phyloP scores from a whole-genome alignment of 2,888 invertebrate genomes.

The Cosmia pyralina region DNA sequence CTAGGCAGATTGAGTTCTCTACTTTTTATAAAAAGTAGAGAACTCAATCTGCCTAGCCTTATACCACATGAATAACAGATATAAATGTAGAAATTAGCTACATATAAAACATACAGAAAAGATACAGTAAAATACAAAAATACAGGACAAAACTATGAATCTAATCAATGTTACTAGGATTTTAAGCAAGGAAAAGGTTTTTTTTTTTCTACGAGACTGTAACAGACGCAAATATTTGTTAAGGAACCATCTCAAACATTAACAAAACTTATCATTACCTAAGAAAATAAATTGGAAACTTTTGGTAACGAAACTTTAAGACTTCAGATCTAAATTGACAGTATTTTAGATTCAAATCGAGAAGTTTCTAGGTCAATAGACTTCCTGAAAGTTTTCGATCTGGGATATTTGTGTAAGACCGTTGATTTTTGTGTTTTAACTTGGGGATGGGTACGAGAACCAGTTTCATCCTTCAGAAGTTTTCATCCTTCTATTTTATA shows the following conservation, averaged over 20 bases:
- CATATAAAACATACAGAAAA: too few species aligned
- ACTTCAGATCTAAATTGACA: conserved; percentile 28
- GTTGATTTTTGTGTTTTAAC: conserved; percentile 19
- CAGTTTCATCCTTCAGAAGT: background rate
- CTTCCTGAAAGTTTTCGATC: conserved; percentile 12
- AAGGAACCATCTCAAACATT: conserved; percentile 29
- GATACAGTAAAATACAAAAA: too few species aligned
- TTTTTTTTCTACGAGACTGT: background rate
- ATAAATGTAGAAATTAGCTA: too few species aligned
- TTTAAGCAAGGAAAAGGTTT: background rate
- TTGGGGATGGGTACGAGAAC: too few species aligned
- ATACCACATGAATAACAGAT: too few species aligned
- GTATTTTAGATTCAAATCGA: conserved; percentile 43
- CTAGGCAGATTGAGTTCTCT: too few species aligned
- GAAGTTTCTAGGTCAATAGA: conserved; percentile 48
- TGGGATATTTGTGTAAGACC: conserved; percentile 1
- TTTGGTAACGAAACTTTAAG: conserved; percentile 11
- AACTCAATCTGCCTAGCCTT: too few species aligned
- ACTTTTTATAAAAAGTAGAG: too few species aligned
- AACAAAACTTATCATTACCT: conserved; percentile 26
- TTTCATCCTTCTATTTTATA: background rate
- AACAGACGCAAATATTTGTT: conserved; percentile 27
- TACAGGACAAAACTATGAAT: too few species aligned
- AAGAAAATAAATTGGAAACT: conserved; percentile 39
- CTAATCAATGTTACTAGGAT: background rate